Evolutionary conservation across 1,140 invertebrate species (phyloP).

Genomic region (Pogonomyrmex barbatus): DNA sequence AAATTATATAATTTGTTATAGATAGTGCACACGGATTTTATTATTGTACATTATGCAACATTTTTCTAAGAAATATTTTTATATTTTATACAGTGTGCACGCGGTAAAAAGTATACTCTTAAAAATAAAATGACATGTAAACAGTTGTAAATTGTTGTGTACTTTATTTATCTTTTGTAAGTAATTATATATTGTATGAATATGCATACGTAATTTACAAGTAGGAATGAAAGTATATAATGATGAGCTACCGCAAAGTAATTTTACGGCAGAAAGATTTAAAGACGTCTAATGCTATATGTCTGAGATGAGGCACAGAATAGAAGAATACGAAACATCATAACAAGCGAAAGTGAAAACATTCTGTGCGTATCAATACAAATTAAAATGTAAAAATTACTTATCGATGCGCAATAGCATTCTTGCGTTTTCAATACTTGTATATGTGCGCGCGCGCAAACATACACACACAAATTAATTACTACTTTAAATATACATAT

Average conservation of each 20-base stretch:
- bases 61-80: too few relatives aligned
- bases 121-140: background rate
- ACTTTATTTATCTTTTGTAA: background rate
- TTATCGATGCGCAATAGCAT: background rate
- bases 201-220: background rate
- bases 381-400: background rate
- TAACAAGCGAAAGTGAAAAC: constrained; percentile 11
- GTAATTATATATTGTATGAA: background rate
- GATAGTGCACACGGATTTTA: too few relatives aligned
- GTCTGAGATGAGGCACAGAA: background rate
- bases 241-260: constrained; percentile 66
- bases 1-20: background rate
- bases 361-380: constrained; percentile 18
- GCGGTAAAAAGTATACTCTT: background rate
- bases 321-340: constrained; percentile 4
- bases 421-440: constrained; percentile 8
- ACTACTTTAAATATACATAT: background rate
- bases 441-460: too few relatives aligned
- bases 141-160: background rate
- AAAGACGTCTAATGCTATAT: constrained; percentile 20
- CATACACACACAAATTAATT: too few relatives aligned
- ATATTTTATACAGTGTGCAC: too few relatives aligned
- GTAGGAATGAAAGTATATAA: constrained; percentile 49
- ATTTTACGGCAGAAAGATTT: constrained; percentile 70
- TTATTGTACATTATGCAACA: too few relatives aligned